Conservation (phyloP, 2,888 invertebrate species). For the Trilocha varians region DNA sequence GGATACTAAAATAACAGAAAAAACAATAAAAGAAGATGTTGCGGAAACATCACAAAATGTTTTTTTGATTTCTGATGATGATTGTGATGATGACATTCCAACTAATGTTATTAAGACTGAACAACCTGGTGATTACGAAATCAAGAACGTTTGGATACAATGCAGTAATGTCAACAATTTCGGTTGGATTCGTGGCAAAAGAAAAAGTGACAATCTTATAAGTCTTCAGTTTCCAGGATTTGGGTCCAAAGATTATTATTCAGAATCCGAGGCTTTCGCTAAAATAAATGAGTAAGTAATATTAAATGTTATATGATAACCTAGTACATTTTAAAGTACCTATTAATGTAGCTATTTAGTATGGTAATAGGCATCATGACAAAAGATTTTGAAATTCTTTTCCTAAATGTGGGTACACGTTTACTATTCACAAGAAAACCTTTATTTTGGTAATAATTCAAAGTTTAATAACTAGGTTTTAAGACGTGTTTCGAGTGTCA, state of each 20-base stretch:
- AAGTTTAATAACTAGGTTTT: too few relatives aligned
- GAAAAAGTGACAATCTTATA: slow-evolving; percentile 24
- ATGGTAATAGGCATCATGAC: too few relatives aligned
- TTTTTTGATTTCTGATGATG: slow-evolving; percentile 32
- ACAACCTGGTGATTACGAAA: background rate
- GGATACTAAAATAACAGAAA: slow-evolving; percentile 12
- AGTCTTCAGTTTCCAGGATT: slow-evolving; percentile 55
- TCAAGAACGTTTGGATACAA: slow-evolving; percentile 22
- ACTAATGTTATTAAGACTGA: background rate
- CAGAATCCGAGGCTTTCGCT: slow-evolving; percentile 33
- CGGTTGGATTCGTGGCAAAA: slow-evolving; percentile 43
- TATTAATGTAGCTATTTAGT: too few relatives aligned
- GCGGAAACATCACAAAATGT: slow-evolving; percentile 23
- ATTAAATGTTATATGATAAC: background rate
- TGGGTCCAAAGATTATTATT: slow-evolving; percentile 40
- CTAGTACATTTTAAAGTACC: background rate
- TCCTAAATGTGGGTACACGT: too few relatives aligned
- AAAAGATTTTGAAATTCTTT: too few relatives aligned
- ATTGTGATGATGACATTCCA: slow-evolving; percentile 13
- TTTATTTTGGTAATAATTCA: too few relatives aligned
- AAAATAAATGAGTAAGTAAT: slow-evolving; percentile 55
- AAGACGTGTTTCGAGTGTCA: too few relatives aligned
- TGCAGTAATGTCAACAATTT: slow-evolving; percentile 36
- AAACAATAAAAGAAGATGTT: slow-evolving; percentile 40
- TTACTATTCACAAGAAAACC: too few relatives aligned